Base-by-base conservation (phyloP, 2,797 vertebrate species). In the Phrynocephalus vlangalii region DNA sequence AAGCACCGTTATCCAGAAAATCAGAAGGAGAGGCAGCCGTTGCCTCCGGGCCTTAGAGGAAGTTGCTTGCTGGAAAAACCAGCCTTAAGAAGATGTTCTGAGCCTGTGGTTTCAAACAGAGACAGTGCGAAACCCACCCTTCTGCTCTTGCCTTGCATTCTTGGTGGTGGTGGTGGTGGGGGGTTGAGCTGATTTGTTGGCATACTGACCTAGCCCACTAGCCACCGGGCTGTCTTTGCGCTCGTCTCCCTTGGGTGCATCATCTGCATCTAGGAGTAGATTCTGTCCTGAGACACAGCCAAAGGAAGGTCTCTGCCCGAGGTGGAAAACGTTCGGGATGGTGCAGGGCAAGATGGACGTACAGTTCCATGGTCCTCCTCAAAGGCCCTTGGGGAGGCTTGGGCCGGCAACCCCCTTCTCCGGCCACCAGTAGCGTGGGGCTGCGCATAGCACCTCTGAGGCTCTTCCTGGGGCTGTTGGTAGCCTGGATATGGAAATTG, bases 231-330 rank as follows among this genome's bases (percentile, higher is more conserved):
- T 4, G 38, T 44, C 38, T 44, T 78, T 52, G 8, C 10, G 18
- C 63, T 2, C 80, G 52, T 38, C 20, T 73, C 44, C 30, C 1
- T 2, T 5, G 52, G 52, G 52, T 9, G 8, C 10, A 30, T 77
- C 84, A 82, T 63, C 72, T 82, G 44, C 30, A 78, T 60, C 84
- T 78, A 26, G 28, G 68, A 85, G 48, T 44, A 70, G 83, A 60
- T 70, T 72, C 73, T n/a, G 66, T 60, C 79, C 72, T 30, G 66
- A 66, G 72, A 63, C 63, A 44, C 20, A 26, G 26, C 22, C 5
- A 67, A 68, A 79, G 75, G 67, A 10, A 48, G 5, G 20, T 52
- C 56, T 73, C 56, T 18, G 44, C 81, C 56, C n/a, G 83, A 79
- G 85, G 67, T 24, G 26, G 63, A 76, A 26, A 60, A 44, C 0